These are phyloP conservation scores for Nomada lathburiana DNA, from an alignment of 2,888 invertebrate genomes.

Conservation along the genomic window DNA sequence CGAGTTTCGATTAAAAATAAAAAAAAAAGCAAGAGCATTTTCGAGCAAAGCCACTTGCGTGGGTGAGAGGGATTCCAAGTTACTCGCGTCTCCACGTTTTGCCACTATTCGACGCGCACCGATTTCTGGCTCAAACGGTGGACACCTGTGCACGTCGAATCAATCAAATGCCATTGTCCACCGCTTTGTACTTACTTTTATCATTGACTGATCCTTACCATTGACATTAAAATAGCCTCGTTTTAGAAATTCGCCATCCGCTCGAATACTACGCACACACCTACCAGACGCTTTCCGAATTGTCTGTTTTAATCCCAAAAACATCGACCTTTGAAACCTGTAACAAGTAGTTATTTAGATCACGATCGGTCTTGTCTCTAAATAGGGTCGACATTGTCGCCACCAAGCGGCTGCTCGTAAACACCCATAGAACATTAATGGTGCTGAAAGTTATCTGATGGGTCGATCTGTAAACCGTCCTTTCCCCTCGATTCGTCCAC, in stretches of 20 bases:
- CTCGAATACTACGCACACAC: background rate
- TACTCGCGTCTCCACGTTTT: background rate
- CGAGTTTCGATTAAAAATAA: slow-evolving; percentile 63
- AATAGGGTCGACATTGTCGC: slow-evolving; percentile 72
- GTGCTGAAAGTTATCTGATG: slow-evolving; percentile 80
- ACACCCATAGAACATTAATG: slow-evolving; percentile 75
- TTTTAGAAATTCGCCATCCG: background rate
- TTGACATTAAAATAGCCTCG: background rate
- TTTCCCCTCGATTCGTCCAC: slow-evolving; percentile 62
- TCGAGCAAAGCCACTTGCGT: slow-evolving; percentile 33
- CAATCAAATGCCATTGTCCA: background rate
- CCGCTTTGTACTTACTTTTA: background rate
- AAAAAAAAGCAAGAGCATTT: slow-evolving; percentile 20
- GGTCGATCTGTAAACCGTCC: slow-evolving; percentile 75
- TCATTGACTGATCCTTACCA: background rate
- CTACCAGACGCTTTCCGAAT: background rate
- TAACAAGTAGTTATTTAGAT: slow-evolving; percentile 12
- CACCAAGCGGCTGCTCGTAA: slow-evolving; percentile 70
- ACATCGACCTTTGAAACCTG: background rate
- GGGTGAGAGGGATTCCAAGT: slow-evolving; percentile 31
- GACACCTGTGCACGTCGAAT: slow-evolving; percentile 1
- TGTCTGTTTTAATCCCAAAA: background rate
- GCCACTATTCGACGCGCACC: background rate
- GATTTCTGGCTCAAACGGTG: background rate
- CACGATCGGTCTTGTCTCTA: slow-evolving; percentile 35